Percentiles rank a stretch among this genome's conserved stretches.
Conservation (phyloP, 2,888 invertebrate genomes). For the Oscheius onirici region DNA sequence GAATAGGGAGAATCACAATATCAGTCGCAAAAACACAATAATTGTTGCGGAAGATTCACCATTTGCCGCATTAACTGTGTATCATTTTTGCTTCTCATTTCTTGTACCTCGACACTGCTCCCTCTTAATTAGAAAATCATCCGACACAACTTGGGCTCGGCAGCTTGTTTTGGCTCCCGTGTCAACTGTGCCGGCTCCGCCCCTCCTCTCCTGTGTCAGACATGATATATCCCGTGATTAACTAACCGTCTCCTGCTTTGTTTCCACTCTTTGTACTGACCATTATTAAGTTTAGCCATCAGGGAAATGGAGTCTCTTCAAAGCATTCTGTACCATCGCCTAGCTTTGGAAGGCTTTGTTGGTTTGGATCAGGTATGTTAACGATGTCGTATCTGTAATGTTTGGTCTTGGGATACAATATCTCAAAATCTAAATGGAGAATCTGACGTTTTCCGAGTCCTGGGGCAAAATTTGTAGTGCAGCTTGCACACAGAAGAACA, state of each 20-base stretch:
- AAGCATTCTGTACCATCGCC: not conserved
- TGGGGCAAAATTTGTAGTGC: too few relatives aligned
- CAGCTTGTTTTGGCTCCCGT: constrained; percentile 28
- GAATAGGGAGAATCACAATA: not conserved
- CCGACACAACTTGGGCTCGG: not conserved
- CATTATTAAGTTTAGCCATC: not conserved
- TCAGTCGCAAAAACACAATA: not conserved
- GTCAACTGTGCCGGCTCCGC: constrained; percentile 28
- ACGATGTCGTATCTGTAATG: not conserved
- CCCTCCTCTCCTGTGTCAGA: constrained; percentile 25
- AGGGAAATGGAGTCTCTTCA: constrained; percentile 13
- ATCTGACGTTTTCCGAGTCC: too few relatives aligned
- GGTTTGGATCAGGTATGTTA: constrained; percentile 3
- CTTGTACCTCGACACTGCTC: not conserved
- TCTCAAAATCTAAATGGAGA: too few relatives aligned
- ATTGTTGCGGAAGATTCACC: not conserved
- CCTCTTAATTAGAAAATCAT: constrained; percentile 20
- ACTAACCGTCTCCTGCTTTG: constrained; percentile 26
- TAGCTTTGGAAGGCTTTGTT: constrained; percentile 18
- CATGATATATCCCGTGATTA: constrained; percentile 33
- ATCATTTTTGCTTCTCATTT: not conserved
- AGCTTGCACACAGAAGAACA: too few relatives aligned
- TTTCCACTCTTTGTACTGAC: constrained; percentile 3
- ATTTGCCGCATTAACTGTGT: not conserved
- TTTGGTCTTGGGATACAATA: too few relatives aligned